Evolutionary conservation across 2,888 invertebrate species (phyloP).

Genomic region (Agrochola lychnidis): DNA sequence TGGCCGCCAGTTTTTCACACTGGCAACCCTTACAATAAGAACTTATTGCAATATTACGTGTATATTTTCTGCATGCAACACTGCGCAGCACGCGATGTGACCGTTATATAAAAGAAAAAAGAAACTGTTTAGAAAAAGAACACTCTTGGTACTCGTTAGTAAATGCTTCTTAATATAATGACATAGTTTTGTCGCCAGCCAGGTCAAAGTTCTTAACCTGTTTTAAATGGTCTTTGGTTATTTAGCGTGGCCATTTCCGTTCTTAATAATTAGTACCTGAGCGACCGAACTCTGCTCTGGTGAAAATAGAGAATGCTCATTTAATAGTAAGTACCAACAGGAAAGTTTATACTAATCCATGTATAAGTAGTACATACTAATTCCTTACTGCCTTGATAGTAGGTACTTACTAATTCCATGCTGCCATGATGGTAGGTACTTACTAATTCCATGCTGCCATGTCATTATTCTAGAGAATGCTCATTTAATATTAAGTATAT

Average conservation of each 20-base stretch:
- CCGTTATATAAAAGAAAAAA: slow-evolving; percentile 42
- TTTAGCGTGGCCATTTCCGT: slow-evolving; percentile 1
- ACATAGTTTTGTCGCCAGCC: slow-evolving; percentile 42
- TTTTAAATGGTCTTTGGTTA: slow-evolving; percentile 3
- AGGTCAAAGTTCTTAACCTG: slow-evolving; percentile 56
- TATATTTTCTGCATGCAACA: slow-evolving; percentile 52
- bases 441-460: too few species aligned
- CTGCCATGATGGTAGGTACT: too few species aligned
- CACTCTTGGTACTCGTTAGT: neutral
- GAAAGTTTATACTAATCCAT: too few species aligned
- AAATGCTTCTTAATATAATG: slow-evolving; percentile 28
- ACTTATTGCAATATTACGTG: slow-evolving; percentile 56
- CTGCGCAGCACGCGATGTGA: slow-evolving; percentile 50
- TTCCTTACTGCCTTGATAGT: too few species aligned
- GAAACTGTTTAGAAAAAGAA: slow-evolving; percentile 27
- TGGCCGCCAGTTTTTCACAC: slow-evolving; percentile 56
- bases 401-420: too few species aligned
- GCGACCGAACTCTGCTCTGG: too few species aligned
- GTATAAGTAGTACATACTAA: too few species aligned
- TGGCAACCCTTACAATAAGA: slow-evolving; percentile 48
- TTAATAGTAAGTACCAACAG: too few species aligned
- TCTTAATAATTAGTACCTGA: neutral
- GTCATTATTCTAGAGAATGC: too few species aligned
- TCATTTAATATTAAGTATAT: too few species aligned
- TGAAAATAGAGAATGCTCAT: too few species aligned